Percentiles rank a stretch among this genome's conserved stretches.
Conservation (phyloP, 2,113 vertebrate genomes). For the Dipodomys merriami region DNA sequence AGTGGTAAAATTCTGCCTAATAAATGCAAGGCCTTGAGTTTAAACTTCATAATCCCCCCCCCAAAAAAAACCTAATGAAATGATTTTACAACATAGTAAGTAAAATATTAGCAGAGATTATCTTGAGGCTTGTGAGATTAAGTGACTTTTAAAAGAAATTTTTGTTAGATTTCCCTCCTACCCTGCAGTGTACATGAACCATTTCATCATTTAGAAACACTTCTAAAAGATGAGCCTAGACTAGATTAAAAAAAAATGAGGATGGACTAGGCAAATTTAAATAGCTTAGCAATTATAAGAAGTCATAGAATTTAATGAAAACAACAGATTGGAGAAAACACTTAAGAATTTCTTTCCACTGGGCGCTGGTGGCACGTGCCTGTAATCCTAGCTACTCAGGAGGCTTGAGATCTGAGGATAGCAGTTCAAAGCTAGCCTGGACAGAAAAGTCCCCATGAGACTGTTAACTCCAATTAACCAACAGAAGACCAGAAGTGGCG, state of each 20-base stretch:
- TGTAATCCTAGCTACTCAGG: too few relatives aligned
- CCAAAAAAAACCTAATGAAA: neutral
- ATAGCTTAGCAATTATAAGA: constrained; percentile 18
- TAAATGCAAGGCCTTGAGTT: too few relatives aligned
- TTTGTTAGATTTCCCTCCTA: neutral
- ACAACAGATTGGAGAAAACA: neutral
- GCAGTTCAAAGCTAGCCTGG: too few relatives aligned
- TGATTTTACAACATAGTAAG: constrained; percentile 4
- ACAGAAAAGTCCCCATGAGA: too few relatives aligned
- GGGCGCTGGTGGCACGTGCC: too few relatives aligned
- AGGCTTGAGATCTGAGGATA: too few relatives aligned
- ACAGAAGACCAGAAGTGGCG: too few relatives aligned
- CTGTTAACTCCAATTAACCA: too few relatives aligned
- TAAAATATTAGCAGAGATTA: neutral
- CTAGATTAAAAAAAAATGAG: neutral
- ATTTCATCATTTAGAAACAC: constrained; percentile 38
- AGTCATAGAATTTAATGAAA: constrained; percentile 22
- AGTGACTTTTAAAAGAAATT: neutral
- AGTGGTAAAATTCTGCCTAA: too few relatives aligned
- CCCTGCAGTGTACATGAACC: neutral
- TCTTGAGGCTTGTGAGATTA: neutral
- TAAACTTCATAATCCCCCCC: too few relatives aligned
- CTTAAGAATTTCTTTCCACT: neutral
- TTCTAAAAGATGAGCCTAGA: neutral
- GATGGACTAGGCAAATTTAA: constrained; percentile 30